Evolutionary conservation across 2,888 invertebrate species (phyloP), one percentile per base, ranked within the genome.

Genomic region (Ariolimax columbianus): DNA sequence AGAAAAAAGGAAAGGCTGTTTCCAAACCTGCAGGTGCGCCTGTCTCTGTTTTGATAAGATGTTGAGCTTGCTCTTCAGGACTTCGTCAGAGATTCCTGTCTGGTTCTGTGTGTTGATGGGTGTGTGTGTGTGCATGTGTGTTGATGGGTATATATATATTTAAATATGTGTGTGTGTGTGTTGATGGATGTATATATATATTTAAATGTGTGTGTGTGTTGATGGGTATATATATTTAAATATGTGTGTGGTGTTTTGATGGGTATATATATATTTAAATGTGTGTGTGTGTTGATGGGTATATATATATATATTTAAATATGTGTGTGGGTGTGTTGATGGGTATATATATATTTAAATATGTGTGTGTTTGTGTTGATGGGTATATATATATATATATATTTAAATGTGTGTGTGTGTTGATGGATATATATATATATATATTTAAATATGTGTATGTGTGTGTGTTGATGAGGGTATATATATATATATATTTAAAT

Each of bases 11-110:
- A 55, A 63, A 59, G n/a, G 4, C 9, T 0, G 40, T 78, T 26
- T 51, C 33, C 79, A 59, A 82, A 92, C 92, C 91, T 91, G 89
- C 59, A 89, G 85, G n/a, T 90, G 85, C 0, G 88, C 86, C 81
- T 91, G 90, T 85, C 92, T 88, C 84, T 92, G 89, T 38, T 89
- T 91, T 47, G 87, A 87, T 72, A 93, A 86, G 87, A 92, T 88
- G 33, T 88, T 88, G 33, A 92, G 87, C 79, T 93, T 93, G 87
- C 89, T 91, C 77, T 88, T 77, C 33, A 92, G 82, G 26, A 91
- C 88, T 26, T 90, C 90, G 78, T 90, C 86, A 19, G 88, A 86
- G 63, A 92, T 90, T n/a, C 90, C 89, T 81, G 81, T 82, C 30
- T 83, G 68, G 81, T 72, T 40, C 87, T 85, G 72, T 72, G 38